Base-by-base conservation (phyloP, 1,140 invertebrate genomes). In the Tetramorium parvispinum region DNA sequence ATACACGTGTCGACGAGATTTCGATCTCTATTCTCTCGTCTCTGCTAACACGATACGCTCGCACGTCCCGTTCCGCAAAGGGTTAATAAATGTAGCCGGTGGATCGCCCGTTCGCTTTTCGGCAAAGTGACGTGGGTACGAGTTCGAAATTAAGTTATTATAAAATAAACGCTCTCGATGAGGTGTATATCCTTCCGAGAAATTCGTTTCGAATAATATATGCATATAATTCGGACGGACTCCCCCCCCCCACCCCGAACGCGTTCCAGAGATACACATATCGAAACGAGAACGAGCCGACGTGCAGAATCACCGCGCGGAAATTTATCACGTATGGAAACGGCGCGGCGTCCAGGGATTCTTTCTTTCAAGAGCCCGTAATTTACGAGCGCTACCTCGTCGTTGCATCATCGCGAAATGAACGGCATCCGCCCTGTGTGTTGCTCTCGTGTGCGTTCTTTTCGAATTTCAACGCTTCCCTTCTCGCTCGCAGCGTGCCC, bases 1-100 rank as follows among this genome's bases (percentile, higher is more conserved):
- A 75, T 76, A 81, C 88, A 89, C 82, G 70, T 86, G 82, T 82
- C 63, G n/a, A 40, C 81, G 76, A 53, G 53, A 77, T 82, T 37
- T 71, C 55, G 53, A 53, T 40, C 53, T 59, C 53, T 43, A 78
- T 53, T 46, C 59, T 70, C 73, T 63, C 73, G 43, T 37, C 18
- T 11, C 27, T 16, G 6, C n/a, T 13, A 49, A 7, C 57, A 37
- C 49, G 32, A 78, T 78, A 70, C 32, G 10, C 49, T 85, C 68
- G 59, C 46, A 55, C 51, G 71, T 73, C 27, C 53, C 40, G 77
- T 85, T 78, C 61, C 32, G 27, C 16, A 24, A 61, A 57, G 49
- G 21, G 21, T n/a, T 71, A 86, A 83, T 43, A 65, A 61, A 73
- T 57, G n/a, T n/a, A 66, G 49, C 32, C 46, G 49, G 2, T 18